Base-by-base conservation (phyloP, 2,797 vertebrate genomes). In the Sitta carolinensis region DNA sequence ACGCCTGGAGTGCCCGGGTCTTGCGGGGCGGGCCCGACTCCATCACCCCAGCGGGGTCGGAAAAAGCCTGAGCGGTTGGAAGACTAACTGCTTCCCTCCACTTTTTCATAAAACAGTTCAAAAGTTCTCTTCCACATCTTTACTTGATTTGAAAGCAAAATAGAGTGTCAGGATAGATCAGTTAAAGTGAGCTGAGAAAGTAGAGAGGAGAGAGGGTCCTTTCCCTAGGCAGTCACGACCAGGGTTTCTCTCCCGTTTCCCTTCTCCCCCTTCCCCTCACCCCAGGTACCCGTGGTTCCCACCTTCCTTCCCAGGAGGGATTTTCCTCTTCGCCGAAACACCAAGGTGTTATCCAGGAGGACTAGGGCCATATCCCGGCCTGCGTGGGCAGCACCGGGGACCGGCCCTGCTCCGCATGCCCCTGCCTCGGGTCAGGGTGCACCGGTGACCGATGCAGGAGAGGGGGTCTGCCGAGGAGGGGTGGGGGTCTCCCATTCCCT, bases 101-200 rank as follows among this genome's bases (percentile, higher is more conserved):
- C 94, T 94, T 95, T 90, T 95, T 84, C 84, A 83, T 73, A 77
- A 86, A 91, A 34, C 91, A 16, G 91, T 96, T 96, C 95, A 95
- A 95, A 97, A 96, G 94, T 97, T 96, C 91, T 89, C 50, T 87
- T 72, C 70, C 89, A 95, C 94, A 96, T 94, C 94, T 96, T 96
- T 94, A 87, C 91, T 96, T 96, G 91, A 96, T 96, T 96, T 96
- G 91, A 93, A 95, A 97, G 82, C 92, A 96, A 96, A 95, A 94
- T 93, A 95, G 87, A 73, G 87, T 83, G 94, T 97, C 96, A 86
- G 64, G 73, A 75, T 63, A 92, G 89, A 96, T 93, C 94, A 90
- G 89, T 50, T 87, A 42, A 81, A 93, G 84, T 3, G 62, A 70
- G 89, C 18, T 27, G 36, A 87, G 79, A 86, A 89, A 82, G 42